Base-by-base conservation (phyloP, 2,797 vertebrate species). In the Sebastolobus altivelis region DNA sequence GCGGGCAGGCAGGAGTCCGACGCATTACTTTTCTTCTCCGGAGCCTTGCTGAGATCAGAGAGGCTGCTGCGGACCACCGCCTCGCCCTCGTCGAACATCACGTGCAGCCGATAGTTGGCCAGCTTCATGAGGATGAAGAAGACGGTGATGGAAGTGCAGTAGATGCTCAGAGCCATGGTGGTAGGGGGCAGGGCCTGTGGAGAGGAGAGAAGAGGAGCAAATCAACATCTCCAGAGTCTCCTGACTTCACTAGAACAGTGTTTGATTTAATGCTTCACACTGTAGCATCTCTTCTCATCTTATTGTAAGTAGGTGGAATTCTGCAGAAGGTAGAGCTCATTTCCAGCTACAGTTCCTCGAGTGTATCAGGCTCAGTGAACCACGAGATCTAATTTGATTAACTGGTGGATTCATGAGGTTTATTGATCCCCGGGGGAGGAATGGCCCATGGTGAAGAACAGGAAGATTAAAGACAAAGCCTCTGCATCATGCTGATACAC, bases 81-180 rank as follows among this genome's bases (percentile, higher is more conserved):
- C 92, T 99, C 97, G 0, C 97, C 98, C 89, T 97, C 95, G 54
- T 99, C 98, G 38, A 99, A 99, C 98, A 99, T 98, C 82, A 98
- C 88, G 85, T 99, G 98, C 31, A 99, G 96, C 65, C 97, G 97
- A 70, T 98, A 99, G 94, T 97, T 99, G 90, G 97, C 90, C 81
- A 97, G 74, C 89, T 99, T 99, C 93, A 99, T 98, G 75, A 96
- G 69, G 63, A 97, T 92, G 93, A 99, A 99, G 94, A 99, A 96
- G 72, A 97, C 54, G 0, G 97, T 98, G 93, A 99, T 97, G 5
- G 88, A 96, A 87, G 94, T 95, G 93, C 98, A 99, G 96, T 99
- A 99, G 88, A 99, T 96, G 87, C 98, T 96, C 83, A 97, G 92
- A 5, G 97, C 97, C 92, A 97, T 89, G 69, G 94, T 94, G 82